Percentiles rank a stretch among this genome's conserved stretches.
phyloP scores from a whole-genome alignment of 2,797 vertebrate species.

The Australoheros facetus region DNA sequence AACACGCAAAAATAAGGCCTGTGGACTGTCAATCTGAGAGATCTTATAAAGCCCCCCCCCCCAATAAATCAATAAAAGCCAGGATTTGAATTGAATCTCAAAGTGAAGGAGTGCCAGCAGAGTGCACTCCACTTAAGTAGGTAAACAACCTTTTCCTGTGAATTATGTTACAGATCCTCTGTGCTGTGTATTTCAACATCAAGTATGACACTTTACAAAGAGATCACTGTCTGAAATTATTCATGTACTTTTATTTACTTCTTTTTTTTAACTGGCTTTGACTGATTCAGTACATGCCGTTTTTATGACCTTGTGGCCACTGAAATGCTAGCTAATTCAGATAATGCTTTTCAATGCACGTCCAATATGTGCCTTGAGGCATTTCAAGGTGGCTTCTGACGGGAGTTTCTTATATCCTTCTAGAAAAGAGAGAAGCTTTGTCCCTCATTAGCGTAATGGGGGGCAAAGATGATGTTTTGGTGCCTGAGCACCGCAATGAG shows the following conservation, averaged over 20 bases:
- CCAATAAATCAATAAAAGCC: neutral
- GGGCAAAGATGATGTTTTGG: neutral
- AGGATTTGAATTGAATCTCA: neutral
- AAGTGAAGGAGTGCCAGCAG: neutral
- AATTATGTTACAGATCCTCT: neutral
- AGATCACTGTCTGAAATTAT: no score
- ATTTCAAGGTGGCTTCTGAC: neutral
- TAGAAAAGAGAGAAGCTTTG: neutral
- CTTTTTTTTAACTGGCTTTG: no score
- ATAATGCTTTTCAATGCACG: neutral
- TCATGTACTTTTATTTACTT: neutral
- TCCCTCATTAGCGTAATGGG: neutral
- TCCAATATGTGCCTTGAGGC: neutral
- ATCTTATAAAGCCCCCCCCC: no score
- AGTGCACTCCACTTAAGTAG: neutral
- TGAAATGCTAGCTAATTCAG: neutral
- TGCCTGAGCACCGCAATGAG: fast-evolving
- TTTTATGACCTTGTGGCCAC: neutral
- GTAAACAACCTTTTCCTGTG: neutral
- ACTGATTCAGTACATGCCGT: no score
- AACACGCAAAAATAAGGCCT: no score
- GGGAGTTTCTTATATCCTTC: neutral
- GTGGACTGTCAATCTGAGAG: no score
- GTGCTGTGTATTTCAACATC: no score
- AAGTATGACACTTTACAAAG: no score